Evolutionary conservation across 2,113 vertebrate genomes (phyloP), one percentile per base, ranked within the genome.

Genomic region (Cervus canadensis): DNA sequence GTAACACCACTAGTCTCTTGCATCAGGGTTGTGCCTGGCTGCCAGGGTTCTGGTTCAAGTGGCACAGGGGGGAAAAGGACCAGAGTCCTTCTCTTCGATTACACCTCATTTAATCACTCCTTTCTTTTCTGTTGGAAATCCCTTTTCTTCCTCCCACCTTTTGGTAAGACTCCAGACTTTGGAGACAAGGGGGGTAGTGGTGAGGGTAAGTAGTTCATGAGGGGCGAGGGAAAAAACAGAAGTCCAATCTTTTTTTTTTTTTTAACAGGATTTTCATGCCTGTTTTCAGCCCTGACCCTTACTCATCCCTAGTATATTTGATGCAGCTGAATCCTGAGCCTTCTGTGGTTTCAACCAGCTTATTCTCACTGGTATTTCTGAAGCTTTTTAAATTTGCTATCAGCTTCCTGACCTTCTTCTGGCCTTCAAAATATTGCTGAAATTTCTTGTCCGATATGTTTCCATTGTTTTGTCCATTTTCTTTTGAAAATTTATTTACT

Each of bases 401-500:
- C 90, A 83, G 30, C 23, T 95, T 94, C 36, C 36, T 97, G 78
- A 43, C 36, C 33, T 76, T 96, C 40, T 26, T 84, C 6, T 96
- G 59, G 6, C 50, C 26, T 87, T 43, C 52, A 94, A 89, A 89
- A 90, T 7, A 56, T 82, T 64, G 45, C 67, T 82, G 78, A 74
- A 71, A 84, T 95, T 94, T 97, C n/a, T 89, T 71, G 36, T 52
- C 43, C 25, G 74, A 36, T 71, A 64, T 91, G 43, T 84, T 91
- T 89, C 28, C 62, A 89, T 89, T 94, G 76, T 64, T 95, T 97
- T 96, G 54, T 76, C 54, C 40, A 88, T n/a, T 92, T 92, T 74
- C 76, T 89, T 89, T 67, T 30, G 14, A 87, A 91, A 91, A 90
- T 84, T 33, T 64, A 95, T 93, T 93, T 97, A 85, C 48, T 95